A percentile compares a stretch with the other conserved stretches of the same genome.
Conservation (phyloP, 1,140 invertebrate genomes). For the Bacillus rossius region DNA sequence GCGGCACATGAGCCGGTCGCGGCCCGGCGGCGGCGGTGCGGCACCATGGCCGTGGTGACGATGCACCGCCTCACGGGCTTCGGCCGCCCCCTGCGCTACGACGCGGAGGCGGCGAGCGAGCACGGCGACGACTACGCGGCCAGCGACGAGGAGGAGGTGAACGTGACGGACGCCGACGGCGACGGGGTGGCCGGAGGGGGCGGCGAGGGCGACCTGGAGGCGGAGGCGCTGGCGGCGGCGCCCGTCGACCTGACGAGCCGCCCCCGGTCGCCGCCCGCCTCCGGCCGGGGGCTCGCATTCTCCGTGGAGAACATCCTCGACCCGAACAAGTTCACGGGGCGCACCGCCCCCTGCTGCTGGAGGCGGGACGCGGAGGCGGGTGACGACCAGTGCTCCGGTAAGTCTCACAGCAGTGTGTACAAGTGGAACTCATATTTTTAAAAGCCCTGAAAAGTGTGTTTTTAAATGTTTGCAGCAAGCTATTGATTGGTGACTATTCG, state of each 20-base stretch:
- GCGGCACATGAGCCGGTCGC: background rate
- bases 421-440: too few relatives aligned
- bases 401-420: too few relatives aligned
- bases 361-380: conserved; percentile 29
- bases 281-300: conserved; percentile 66
- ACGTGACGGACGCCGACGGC: background rate
- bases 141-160: conserved; percentile 19
- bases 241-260: conserved; percentile 13
- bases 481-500: too few relatives aligned
- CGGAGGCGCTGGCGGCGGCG: conserved; percentile 22
- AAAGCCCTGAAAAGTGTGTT: too few relatives aligned
- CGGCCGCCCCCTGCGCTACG: conserved; percentile 21
- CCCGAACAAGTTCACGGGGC: conserved; percentile 83
- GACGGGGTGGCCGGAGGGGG: conserved; percentile 24
- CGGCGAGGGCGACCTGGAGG: conserved; percentile 32
- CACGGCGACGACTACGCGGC: conserved; percentile 27
- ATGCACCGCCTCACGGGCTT: conserved; percentile 15
- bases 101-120: conserved; percentile 21
- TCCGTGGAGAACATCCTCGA: conserved; percentile 90
- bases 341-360: conserved; percentile 44
- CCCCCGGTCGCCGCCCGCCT: conserved; percentile 73
- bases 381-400: conserved; percentile 7
- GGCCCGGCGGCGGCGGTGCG: background rate
- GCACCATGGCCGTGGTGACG: conserved; percentile 16
- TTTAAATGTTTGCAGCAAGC: too few relatives aligned